Percentiles rank a stretch among this genome's conserved stretches.
phyloP scores from a whole-genome alignment of 2,113 vertebrate genomes.

The Microtus richardsoni region DNA sequence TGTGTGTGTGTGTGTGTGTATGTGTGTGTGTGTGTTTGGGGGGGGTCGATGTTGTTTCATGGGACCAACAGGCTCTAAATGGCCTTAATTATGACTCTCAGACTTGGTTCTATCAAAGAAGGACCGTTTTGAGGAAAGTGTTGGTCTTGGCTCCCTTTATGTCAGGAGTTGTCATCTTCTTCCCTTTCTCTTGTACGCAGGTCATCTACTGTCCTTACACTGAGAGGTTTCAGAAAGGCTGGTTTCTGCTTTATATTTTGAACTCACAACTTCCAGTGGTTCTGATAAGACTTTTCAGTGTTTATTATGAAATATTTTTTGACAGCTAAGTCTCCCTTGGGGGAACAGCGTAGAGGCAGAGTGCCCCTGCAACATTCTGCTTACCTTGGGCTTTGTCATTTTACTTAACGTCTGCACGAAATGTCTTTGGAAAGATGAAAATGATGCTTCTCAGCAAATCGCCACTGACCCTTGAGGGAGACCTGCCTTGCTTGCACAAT shows the following conservation, averaged over 20 bases:
- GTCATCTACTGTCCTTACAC: too few relatives aligned
- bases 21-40: too few relatives aligned
- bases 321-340: neutral
- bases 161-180: neutral
- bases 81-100: neutral
- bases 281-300: neutral
- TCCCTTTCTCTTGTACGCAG: neutral
- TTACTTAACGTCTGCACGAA: neutral
- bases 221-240: neutral
- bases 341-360: neutral
- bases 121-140: neutral
- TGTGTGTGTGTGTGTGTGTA: too few relatives aligned
- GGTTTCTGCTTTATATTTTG: neutral
- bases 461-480: neutral
- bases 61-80: neutral
- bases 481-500: neutral
- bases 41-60: neutral
- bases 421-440: neutral
- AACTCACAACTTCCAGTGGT: neutral
- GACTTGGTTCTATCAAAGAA: neutral
- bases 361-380: neutral
- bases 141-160: neutral
- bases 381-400: constrained; percentile 31
- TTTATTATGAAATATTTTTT: neutral
- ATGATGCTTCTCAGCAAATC: neutral